Evolutionary conservation across 2,113 vertebrate species (phyloP).

Genomic region (Ifrita kowaldi): DNA sequence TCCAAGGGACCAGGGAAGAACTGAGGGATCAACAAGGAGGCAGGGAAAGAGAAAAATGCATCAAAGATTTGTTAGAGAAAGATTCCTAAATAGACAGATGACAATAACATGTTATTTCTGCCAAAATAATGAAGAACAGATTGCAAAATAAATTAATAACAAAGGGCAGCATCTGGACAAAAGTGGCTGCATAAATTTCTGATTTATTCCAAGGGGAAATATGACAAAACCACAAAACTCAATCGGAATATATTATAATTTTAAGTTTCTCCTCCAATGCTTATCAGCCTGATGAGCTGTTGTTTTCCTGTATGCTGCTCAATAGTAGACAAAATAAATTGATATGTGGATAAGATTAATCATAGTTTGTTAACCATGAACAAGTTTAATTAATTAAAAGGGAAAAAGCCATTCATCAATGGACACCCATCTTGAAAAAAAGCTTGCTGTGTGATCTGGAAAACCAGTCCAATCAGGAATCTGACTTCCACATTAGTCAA

Average conservation of each 20-base stretch:
- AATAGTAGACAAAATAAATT: background rate
- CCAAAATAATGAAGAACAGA: constrained; percentile 33
- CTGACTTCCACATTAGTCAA: background rate
- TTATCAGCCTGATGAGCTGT: background rate
- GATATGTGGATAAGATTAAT: background rate
- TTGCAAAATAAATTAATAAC: constrained; percentile 43
- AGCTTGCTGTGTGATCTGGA: background rate
- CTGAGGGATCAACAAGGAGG: background rate
- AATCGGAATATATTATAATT: background rate
- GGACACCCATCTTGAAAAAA: background rate
- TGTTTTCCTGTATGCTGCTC: background rate
- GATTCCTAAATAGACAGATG: background rate
- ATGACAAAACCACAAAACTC: background rate
- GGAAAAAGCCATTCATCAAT: background rate
- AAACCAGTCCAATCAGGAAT: background rate
- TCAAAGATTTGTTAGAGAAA: background rate
- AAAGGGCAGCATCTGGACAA: constrained; percentile 29
- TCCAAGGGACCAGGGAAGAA: background rate
- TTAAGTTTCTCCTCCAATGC: background rate
- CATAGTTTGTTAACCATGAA: background rate
- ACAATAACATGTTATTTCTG: background rate
- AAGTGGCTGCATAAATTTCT: background rate
- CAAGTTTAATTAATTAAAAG: background rate
- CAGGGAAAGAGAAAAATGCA: background rate
- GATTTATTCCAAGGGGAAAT: constrained; percentile 16